A percentile compares a stretch with the other conserved stretches of the same genome.
Conservation (phyloP, 92 coral and sea anemone genomes). For the Zoanthus gigantus region DNA sequence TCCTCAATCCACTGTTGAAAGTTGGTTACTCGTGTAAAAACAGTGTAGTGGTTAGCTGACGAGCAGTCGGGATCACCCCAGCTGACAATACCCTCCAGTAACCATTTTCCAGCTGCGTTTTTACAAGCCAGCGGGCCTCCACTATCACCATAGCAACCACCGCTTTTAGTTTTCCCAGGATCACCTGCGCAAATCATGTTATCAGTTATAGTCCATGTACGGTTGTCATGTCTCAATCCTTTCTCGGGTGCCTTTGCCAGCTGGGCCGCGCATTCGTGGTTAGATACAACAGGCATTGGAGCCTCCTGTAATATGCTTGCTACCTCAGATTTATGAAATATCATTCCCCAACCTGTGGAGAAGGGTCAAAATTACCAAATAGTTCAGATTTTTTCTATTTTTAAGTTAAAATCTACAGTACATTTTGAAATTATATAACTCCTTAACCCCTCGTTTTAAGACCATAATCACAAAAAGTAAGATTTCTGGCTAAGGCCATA, state of each 20-base stretch:
- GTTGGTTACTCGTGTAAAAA: conserved; percentile 79
- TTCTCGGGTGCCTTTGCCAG: conserved; percentile 83
- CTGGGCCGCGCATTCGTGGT: conserved; percentile 85
- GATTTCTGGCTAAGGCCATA: too few species aligned
- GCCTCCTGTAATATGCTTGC: conserved; percentile 89
- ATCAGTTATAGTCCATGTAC: conserved; percentile 85
- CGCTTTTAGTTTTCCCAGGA: conserved; percentile 81
- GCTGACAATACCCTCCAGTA: conserved; percentile 88
- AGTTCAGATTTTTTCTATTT: background rate
- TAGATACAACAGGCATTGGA: conserved; percentile 87
- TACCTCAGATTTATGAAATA: conserved; percentile 69
- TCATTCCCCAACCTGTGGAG: conserved; percentile 88
- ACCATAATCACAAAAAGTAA: too few species aligned
- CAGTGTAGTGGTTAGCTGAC: conserved; percentile 80
- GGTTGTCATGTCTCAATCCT: conserved; percentile 83
- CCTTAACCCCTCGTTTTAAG: too few species aligned
- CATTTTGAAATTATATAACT: too few species aligned
- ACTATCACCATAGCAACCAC: conserved; percentile 96
- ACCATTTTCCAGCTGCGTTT: conserved; percentile 78
- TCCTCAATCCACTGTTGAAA: conserved; percentile 78
- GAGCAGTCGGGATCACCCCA: conserved; percentile 96
- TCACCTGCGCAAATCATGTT: conserved; percentile 96
- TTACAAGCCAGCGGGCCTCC: conserved; percentile 93
- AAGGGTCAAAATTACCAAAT: background rate
- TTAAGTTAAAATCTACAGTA: too few species aligned